phyloP scores from a whole-genome alignment of 2,113 vertebrate genomes.

The Solea senegalensis region DNA sequence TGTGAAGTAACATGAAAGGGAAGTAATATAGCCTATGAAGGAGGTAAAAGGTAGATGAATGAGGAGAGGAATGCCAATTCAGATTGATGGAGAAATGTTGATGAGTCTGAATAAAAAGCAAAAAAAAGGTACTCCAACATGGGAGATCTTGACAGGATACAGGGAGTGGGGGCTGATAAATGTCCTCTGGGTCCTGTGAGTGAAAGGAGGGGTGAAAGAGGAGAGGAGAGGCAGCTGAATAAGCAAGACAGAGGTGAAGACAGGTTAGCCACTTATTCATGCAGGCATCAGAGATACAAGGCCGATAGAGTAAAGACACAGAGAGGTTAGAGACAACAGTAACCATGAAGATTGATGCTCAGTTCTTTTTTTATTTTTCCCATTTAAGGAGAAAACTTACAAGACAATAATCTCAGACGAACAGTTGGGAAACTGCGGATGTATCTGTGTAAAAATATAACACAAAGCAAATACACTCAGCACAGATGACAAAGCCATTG shows the following conservation, averaged over 20 bases:
- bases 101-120: slow-evolving; percentile 35
- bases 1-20: slow-evolving; percentile 1
- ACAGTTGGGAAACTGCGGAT: slow-evolving; percentile 7
- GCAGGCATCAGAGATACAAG: slow-evolving; percentile 60
- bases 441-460: not conserved
- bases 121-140: slow-evolving; percentile 6
- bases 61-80: not conserved
- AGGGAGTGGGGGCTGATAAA: slow-evolving; percentile 47
- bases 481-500: slow-evolving; percentile 4
- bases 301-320: slow-evolving; percentile 50
- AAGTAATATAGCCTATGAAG: not conserved
- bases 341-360: slow-evolving; percentile 38
- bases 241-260: slow-evolving; percentile 55
- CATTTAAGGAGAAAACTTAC: not conserved
- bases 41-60: slow-evolving; percentile 6
- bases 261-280: slow-evolving; percentile 61
- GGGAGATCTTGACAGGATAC: slow-evolving; percentile 45
- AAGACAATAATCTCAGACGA: slow-evolving; percentile 8
- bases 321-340: slow-evolving; percentile 42
- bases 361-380: slow-evolving; percentile 30
- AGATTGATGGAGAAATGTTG: slow-evolving; percentile 21
- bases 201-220: slow-evolving; percentile 39
- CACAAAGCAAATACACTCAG: slow-evolving; percentile 1
- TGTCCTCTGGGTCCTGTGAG: slow-evolving; percentile 44
- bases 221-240: slow-evolving; percentile 26